Conservation (phyloP, 1,140 invertebrate species). For the Diuraphis noxia region DNA sequence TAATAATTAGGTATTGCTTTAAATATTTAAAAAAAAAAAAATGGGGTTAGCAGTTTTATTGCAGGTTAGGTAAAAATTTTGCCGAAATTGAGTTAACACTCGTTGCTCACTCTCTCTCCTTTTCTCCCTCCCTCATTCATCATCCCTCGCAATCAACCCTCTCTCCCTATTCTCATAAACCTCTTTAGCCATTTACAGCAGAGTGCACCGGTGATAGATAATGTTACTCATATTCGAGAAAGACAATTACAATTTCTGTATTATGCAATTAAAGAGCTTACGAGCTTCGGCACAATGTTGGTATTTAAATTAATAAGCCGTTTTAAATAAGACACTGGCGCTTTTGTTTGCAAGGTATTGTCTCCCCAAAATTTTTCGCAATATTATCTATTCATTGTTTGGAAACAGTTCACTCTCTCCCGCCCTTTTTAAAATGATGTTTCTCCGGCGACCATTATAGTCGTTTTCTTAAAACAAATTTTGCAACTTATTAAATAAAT, state of each 20-base stretch:
- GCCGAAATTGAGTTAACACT: neutral
- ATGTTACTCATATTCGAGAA: constrained; percentile 17
- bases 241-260: constrained; percentile 26
- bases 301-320: constrained; percentile 49
- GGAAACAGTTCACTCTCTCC: neutral
- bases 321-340: constrained; percentile 37
- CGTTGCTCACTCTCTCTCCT: neutral
- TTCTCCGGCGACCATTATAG: neutral
- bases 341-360: constrained; percentile 37
- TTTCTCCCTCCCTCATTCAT: neutral
- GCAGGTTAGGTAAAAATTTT: neutral
- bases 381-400: constrained; percentile 33
- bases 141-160: neutral
- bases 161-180: neutral
- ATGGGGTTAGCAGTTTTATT: neutral
- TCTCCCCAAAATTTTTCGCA: constrained; percentile 16
- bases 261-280: constrained; percentile 48
- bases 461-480: neutral
- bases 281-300: neutral
- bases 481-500: neutral
- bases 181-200: neutral
- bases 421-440: neutral
- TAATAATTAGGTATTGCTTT: neutral
- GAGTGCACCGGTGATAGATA: constrained; percentile 17
- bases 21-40: neutral